phyloP scores from a whole-genome alignment of 2,797 vertebrate species.

The Cichlasoma orientale region DNA sequence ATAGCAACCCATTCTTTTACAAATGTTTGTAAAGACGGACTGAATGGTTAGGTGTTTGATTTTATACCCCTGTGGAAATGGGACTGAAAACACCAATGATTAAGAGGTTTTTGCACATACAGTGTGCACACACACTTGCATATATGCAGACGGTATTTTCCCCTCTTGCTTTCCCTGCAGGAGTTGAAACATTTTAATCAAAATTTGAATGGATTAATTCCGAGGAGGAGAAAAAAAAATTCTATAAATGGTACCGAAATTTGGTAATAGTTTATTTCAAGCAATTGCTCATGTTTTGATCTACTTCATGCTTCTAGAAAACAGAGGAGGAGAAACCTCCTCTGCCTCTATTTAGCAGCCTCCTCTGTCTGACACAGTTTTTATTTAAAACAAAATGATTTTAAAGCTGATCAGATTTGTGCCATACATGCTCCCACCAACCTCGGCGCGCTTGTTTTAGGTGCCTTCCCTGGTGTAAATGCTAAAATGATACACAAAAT shows the following conservation, averaged over 20 bases:
- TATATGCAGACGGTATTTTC: not conserved
- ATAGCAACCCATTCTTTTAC: not conserved
- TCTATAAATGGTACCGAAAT: not conserved
- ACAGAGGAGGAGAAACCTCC: not conserved
- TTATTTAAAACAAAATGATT: not conserved
- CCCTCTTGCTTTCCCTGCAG: not conserved
- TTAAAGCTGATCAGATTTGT: not conserved
- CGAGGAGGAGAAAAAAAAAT: not conserved
- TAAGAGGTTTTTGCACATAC: not conserved
- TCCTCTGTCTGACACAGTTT: conserved; percentile 3
- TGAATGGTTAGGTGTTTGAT: not conserved
- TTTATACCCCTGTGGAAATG: not conserved
- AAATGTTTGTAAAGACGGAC: not conserved
- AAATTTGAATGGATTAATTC: not conserved
- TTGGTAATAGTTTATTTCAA: not conserved
- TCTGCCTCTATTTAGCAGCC: not conserved
- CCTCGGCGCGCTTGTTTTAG: not conserved
- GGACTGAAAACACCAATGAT: not conserved
- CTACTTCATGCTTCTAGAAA: not conserved
- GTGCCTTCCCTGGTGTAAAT: not conserved
- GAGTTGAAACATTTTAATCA: not conserved
- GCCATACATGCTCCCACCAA: not conserved
- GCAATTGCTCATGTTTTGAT: not conserved
- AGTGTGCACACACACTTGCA: not conserved
- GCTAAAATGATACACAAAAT: not conserved